These are phyloP conservation scores for Sylvia borin DNA, from an alignment of 2,797 vertebrate genomes.

Conservation along the genomic window DNA sequence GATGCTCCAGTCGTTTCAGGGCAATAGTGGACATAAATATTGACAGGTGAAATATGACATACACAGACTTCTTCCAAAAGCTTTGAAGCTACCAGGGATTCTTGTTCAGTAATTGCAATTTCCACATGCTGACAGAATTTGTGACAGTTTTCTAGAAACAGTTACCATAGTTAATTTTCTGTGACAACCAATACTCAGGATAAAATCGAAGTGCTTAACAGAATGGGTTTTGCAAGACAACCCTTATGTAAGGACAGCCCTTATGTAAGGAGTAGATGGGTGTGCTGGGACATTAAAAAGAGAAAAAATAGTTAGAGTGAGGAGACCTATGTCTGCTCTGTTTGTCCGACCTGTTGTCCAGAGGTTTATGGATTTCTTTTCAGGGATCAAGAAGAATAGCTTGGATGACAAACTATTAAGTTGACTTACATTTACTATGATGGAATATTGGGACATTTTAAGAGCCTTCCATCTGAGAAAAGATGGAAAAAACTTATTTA, in stretches of 20 bases:
- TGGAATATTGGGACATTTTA: not conserved
- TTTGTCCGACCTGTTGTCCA: not conserved
- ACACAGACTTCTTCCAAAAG: not conserved
- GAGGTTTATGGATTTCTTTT: not conserved
- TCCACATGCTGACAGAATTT: not conserved
- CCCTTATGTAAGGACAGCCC: not conserved
- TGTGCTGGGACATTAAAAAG: not conserved
- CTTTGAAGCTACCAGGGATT: not conserved
- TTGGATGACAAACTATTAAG: not conserved
- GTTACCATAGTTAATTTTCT: not conserved
- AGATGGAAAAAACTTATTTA: not conserved
- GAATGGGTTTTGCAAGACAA: not conserved
- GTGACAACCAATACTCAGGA: not conserved
- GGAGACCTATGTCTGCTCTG: not conserved
- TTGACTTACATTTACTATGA: not conserved
- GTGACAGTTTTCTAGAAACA: not conserved
- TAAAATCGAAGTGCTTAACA: not conserved
- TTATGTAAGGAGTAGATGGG: not conserved
- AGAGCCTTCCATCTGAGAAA: not conserved
- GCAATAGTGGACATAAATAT: not conserved
- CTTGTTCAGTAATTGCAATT: not conserved
- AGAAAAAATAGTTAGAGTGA: not conserved
- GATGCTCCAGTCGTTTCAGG: not conserved
- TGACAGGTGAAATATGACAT: not conserved
- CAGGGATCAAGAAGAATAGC: not conserved